Evolutionary conservation across 1,140 invertebrate genomes (phyloP), one percentile per base, ranked within the genome.

Genomic region (Trichonephila inaurata): DNA sequence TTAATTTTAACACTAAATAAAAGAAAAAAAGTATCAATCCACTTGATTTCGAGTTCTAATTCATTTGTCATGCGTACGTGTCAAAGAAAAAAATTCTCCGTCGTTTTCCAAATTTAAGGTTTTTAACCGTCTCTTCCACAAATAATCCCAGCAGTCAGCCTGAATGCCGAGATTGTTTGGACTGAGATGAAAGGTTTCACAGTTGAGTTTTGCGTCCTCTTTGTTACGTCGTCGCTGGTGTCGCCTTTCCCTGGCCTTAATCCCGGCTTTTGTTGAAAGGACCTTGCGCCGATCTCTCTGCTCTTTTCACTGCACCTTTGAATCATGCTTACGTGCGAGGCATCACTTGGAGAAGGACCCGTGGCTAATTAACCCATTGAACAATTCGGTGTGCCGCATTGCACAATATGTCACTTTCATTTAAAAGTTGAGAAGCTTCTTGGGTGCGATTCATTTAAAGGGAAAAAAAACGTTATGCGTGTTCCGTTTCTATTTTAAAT

Each of bases 241-340:
- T 92, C 91, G 58, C 28, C 28, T 92, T 92, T 92, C 91, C 60
- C 91, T 92, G 91, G 91, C 91, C 91, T 85, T 69, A 92, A 92
- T 92, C 91, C 91, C 91, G 91, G 81, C 91, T 92, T 92, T 92
- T 92, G 91, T 92, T 92, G 83, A 6, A 58, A 92, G 61, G 91
- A 92, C 82, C 91, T 92, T 72, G 91, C 91, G 66, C 18, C 62
- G 24, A 44, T 91, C 60, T 91, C 60, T 83, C 44, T 83, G 14
- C 40, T n/a, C 40, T 19, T 24, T 18, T 16, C 7, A 28, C 40
- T 14, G 81, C 82, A 60, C 72, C 72, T 77, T 40, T 33, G 72
- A 77, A 77, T 77, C 72, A 28, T 28, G 69, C 24, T 33, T 64
- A 40, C 72, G 72, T 77, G 72, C 72, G 28, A 77, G 3, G 16